A percentile compares a stretch with the other conserved stretches of the same genome.
Evolutionary conservation across 2,113 vertebrate genomes (phyloP).

Genomic region (Sarotherodon lohbergeri): DNA sequence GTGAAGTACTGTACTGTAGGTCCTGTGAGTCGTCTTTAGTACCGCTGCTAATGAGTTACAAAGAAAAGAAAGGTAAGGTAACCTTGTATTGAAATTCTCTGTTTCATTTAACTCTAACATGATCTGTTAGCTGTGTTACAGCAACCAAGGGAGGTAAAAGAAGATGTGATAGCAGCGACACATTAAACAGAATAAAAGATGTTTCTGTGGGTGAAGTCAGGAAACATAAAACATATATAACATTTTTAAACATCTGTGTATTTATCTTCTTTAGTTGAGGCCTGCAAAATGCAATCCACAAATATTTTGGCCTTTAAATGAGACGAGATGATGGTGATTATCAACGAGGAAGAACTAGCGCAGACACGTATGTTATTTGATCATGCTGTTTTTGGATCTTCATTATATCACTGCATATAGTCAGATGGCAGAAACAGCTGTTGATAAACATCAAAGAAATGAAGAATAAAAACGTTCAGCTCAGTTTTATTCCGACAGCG

Average conservation of each 20-base stretch:
- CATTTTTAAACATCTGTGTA: not conserved
- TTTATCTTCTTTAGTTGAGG: not conserved
- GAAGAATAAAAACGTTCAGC: rapidly evolving
- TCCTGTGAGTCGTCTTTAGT: not conserved
- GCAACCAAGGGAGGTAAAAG: not conserved
- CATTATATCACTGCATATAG: not conserved
- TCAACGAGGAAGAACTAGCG: not conserved
- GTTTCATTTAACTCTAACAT: rapidly evolving
- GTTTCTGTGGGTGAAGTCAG: not conserved
- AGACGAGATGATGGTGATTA: not conserved
- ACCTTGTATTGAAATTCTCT: not conserved
- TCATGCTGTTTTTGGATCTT: not conserved
- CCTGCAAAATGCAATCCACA: not conserved
- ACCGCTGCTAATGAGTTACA: not conserved
- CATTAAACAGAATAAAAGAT: not conserved
- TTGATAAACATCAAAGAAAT: not conserved
- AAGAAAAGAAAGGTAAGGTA: not conserved
- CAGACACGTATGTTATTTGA: not conserved
- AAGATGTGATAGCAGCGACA: not conserved
- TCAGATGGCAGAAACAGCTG: not conserved
- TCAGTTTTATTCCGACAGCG: not conserved
- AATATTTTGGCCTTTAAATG: not conserved
- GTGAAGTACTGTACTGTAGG: not conserved
- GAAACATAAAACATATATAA: not conserved
- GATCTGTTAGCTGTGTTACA: not conserved